Evolutionary conservation across 2,797 vertebrate genomes (phyloP), one percentile per base, ranked within the genome.

Genomic region (Eulemur albifrons): DNA sequence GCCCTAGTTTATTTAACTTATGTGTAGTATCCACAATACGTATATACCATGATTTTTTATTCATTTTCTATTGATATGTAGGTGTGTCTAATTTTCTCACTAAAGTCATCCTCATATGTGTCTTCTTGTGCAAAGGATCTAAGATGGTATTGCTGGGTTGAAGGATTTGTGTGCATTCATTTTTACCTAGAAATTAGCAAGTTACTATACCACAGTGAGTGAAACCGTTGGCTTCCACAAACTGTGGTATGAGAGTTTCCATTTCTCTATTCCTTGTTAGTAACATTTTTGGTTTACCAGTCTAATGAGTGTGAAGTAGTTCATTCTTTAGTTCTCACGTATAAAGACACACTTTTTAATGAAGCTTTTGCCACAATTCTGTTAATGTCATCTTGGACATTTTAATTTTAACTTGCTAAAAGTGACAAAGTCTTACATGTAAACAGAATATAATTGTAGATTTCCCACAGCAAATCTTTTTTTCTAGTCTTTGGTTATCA

Each of bases 401-500:
- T 98, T 98, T 90, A 92, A 88, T 83, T 88, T 97, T 92, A 96
- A 98, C 95, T 97, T 97, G 93, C 73, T 97, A 35, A 12, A 23
- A 52, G 82, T 95, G 65, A 95, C 30, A 6, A 92, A 96, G 97
- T 95, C 88, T 89, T 96, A 95, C 97, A 83, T 85, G 23, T 2
- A 88, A 89, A 94, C 85, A 93, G 93, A 59, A 38, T 90, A 7
- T 69, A 69, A 81, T 38, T 63, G 10, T 67, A 45, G 70, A 27
- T 81, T 14, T 88, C 84, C 77, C 52, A 17, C 65, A 93, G 14
- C 59, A 96, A 93, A 82, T 95, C 94, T 43, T 96, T 76, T 92
- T 92, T 96, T 93, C 91, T 96, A 88, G 81, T 90, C 80, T 94
- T n/a, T 94, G 5, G 23, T 95, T 97, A 96, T 97, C 97, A 95